Conservation (phyloP, 2,797 vertebrate species). For the Falco rusticolus region DNA sequence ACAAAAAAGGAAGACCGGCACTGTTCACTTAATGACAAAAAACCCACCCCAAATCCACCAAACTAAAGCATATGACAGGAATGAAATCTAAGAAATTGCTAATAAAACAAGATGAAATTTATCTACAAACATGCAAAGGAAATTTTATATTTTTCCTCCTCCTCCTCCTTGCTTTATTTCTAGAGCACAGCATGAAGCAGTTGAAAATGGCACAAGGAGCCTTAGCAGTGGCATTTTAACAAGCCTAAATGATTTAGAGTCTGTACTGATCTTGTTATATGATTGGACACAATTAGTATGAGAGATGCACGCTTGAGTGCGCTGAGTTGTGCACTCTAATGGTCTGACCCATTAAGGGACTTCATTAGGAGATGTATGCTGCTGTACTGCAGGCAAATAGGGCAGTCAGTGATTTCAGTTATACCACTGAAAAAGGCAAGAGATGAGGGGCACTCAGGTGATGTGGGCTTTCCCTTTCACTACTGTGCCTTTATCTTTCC, state of each 20-base stretch:
- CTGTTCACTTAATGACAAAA: not conserved
- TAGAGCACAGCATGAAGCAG: slow-evolving; percentile 30
- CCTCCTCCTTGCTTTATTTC: slow-evolving; percentile 35
- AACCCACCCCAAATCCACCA: not conserved
- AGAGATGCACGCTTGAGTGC: slow-evolving; percentile 43
- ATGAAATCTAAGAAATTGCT: not conserved
- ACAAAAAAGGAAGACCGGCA: fast-evolving
- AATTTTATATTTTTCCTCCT: not conserved
- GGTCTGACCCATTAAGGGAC: slow-evolving; percentile 15
- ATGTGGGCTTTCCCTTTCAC: not conserved
- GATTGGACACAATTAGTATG: slow-evolving; percentile 68
- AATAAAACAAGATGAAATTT: not conserved
- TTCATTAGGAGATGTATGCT: not conserved
- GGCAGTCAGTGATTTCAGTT: slow-evolving; percentile 46
- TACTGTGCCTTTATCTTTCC: not conserved
- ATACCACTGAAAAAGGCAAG: slow-evolving; percentile 12
- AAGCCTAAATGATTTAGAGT: slow-evolving; percentile 64
- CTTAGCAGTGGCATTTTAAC: slow-evolving; percentile 60
- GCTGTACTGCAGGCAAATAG: slow-evolving; percentile 18
- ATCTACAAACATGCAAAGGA: not conserved
- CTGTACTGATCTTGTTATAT: slow-evolving; percentile 48
- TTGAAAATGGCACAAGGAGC: slow-evolving; percentile 51
- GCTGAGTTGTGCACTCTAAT: slow-evolving; percentile 41
- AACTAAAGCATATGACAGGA: not conserved
- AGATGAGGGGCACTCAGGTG: not conserved